Base-by-base conservation (phyloP, 2,113 vertebrate species). In the Calidris pygmaea region DNA sequence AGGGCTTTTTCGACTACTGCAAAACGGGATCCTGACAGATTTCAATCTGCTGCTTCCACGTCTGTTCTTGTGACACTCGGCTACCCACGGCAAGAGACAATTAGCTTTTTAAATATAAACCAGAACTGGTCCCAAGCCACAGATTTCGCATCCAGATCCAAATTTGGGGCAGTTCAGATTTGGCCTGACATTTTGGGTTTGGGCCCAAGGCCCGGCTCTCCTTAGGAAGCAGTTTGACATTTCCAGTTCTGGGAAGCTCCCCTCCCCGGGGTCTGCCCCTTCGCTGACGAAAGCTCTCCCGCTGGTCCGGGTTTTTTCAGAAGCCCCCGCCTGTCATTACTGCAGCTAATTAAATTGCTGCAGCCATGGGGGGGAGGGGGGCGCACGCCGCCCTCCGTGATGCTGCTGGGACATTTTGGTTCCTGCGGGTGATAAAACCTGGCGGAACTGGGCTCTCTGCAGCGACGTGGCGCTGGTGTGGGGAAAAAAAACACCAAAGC, bases 171-270 rank as follows among this genome's bases (percentile, higher is more conserved):
- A 62, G 94, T 87, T 89, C 65, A 93, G 60, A 86, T 93, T 90
- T 52, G 32, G 79, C 65, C 76, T 95, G 95, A 95, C 63, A 80
- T 97, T 95, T 93, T 88, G 75, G 79, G 77, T n/a, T 94, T 96
- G 90, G 78, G 77, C 81, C 84, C 15, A 27, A 27, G 80, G 86
- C 77, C 77, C 77, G 84, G 22, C 74, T 94, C 89, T 78, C 84
- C 95, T 74, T 84, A 87, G 5, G 78, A 52, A 92, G 81, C 73
- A 87, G 83, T 93, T 91, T 96, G 94, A 96, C 95, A 93, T 96
- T 95, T 96, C 30, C 82, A 93, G 60, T 92, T 94, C 86, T 97
- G 96, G 93, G 93, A 97, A 96, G 68, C 6, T 86, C 48, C 13
- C 13, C 55, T 91, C 71, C 85, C 67, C 0, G 1, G 68, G 76